Conservation (phyloP, 2,797 vertebrate genomes). For the Pangasius krempfi region DNA sequence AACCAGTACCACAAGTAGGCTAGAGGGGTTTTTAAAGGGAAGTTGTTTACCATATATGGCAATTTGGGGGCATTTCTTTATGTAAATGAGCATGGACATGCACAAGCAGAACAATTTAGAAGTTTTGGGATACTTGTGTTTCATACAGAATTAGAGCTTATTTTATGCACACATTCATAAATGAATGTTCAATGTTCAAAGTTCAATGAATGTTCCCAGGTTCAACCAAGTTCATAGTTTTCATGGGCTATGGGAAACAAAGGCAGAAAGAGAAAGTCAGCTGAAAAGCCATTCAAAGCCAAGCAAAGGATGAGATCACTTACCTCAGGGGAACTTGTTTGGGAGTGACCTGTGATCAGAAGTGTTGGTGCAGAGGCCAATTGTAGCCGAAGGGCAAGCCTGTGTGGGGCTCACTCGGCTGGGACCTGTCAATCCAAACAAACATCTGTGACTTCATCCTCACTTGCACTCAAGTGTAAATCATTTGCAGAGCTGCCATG, state of each 20-base stretch:
- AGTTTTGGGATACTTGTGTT: neutral
- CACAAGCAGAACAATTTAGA: neutral
- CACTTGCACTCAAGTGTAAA: slow-evolving; percentile 8
- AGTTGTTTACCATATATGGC: neutral
- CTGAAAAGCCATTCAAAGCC: slow-evolving; percentile 24
- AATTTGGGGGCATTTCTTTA: neutral
- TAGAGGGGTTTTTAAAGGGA: neutral
- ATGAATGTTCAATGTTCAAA: neutral
- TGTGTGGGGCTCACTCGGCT: slow-evolving; percentile 13
- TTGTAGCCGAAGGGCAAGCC: slow-evolving; percentile 31
- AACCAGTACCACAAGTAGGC: neutral
- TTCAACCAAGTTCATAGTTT: neutral
- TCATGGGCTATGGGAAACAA: neutral
- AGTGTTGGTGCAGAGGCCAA: slow-evolving; percentile 22
- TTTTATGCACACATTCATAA: neutral
- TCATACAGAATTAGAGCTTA: neutral
- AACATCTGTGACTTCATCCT: slow-evolving; percentile 46
- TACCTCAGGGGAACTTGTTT: slow-evolving; percentile 31
- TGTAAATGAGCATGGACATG: neutral
- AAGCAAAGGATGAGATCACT: slow-evolving; percentile 46
- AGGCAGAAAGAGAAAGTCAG: slow-evolving; percentile 11
- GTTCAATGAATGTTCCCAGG: no score
- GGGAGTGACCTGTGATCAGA: slow-evolving; percentile 39
- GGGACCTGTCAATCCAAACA: slow-evolving; percentile 43
- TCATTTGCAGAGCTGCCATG: slow-evolving; percentile 2